phyloP scores from a whole-genome alignment of 2,113 vertebrate species.

The Sinocyclocheilus maitianheensis region DNA sequence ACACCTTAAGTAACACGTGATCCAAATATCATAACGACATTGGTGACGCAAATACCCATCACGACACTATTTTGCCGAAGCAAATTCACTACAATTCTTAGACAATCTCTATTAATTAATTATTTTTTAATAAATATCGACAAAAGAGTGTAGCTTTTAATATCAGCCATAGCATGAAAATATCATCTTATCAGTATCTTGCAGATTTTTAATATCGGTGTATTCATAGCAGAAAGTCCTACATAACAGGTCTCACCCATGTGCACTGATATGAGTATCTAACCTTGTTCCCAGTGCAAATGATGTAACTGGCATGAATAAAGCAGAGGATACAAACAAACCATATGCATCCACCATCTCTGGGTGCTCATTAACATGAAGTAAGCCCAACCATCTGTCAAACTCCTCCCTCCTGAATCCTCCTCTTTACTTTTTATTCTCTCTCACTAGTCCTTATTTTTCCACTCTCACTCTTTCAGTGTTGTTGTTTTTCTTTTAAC shows the following conservation, averaged over 20 bases:
- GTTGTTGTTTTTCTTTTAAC: constrained; percentile 2
- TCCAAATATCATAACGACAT: too few relatives aligned
- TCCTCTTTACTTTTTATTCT: constrained; percentile 22
- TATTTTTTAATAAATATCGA: background rate
- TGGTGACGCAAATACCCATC: too few relatives aligned
- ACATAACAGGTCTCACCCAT: background rate
- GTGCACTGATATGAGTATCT: background rate
- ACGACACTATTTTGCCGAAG: too few relatives aligned
- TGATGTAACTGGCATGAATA: constrained; percentile 15
- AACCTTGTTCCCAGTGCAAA: background rate
- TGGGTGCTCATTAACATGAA: constrained; percentile 38
- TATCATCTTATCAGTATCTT: background rate
- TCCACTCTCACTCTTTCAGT: background rate
- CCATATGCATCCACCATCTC: constrained; percentile 11
- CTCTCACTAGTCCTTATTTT: constrained; percentile 20
- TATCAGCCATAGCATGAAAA: background rate
- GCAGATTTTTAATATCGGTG: background rate
- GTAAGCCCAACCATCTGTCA: constrained; percentile 41
- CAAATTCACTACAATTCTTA: too few relatives aligned
- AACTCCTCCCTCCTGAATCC: constrained; percentile 41
- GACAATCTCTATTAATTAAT: background rate
- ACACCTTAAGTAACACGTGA: too few relatives aligned
- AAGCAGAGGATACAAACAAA: background rate
- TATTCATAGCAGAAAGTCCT: background rate
- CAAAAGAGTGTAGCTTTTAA: background rate